Evolutionary conservation across 2,797 vertebrate genomes (phyloP), one percentile per base, ranked within the genome.

Genomic region (Channa striata): DNA sequence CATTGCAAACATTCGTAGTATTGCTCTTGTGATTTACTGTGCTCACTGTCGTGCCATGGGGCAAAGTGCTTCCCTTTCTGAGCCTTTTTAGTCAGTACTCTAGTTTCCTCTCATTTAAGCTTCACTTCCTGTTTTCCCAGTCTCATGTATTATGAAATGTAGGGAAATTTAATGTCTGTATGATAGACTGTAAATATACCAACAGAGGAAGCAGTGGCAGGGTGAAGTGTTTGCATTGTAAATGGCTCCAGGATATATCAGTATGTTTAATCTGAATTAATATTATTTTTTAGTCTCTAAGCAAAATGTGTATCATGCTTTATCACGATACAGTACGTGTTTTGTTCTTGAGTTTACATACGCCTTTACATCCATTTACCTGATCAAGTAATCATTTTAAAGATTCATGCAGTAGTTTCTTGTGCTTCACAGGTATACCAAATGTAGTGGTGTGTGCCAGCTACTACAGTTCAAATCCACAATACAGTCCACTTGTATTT

Each of bases 361-460:
- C n/a, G n/a, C 7, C 33, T 60, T 11, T 59, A 11, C 40, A 23
- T 36, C 7, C 4, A 17, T 30, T 43, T 16, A 34, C 12, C n/a
- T 34, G 14, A 33, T 34, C 7, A 7, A 21, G 17, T 21, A n/a
- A 23, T 8, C 5, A 19, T 66, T 6, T 30, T 53, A 43, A 8
- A 40, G 6, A 40, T 40, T 5, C 14, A 1, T 5, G 10, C 11
- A 7, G 36, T 17, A 1, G 1, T 57, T 40, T 68, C 40, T 14
- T 82, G 59, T 78, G 21, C 66, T 77, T 74, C 65, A 74, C 80
- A 89, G 90, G 39, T 69, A 11, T 79, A 34, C 12, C 93, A 51
- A 89, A 95, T 74, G 87, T 94, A 82, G 90, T 89, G 0, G 89
- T 95, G 3, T 99, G 95, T 53, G 96, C 96, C 62, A 94, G 77